These are phyloP conservation scores for Chrysomela aeneicollis DNA, from an alignment of 2,888 invertebrate genomes.

Conservation along the genomic window DNA sequence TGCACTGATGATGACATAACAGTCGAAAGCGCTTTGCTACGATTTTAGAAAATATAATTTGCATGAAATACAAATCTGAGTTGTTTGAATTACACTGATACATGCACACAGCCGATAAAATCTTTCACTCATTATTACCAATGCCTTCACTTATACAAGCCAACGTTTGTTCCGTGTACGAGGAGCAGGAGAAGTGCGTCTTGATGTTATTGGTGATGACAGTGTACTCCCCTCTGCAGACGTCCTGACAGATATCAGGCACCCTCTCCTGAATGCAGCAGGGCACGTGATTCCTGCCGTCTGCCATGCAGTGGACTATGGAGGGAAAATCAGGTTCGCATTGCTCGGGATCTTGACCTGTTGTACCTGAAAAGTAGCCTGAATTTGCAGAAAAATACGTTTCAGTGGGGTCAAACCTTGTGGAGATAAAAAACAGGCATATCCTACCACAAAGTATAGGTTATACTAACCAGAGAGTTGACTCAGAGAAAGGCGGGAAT, in stretches of 20 bases:
- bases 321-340: slow-evolving; percentile 83
- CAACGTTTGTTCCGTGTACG: slow-evolving; percentile 82
- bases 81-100: too few relatives aligned
- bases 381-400: slow-evolving; percentile 16
- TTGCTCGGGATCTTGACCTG: slow-evolving; percentile 81
- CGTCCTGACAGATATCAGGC: slow-evolving; percentile 85
- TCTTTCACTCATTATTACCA: too few relatives aligned
- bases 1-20: too few relatives aligned
- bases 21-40: too few relatives aligned
- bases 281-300: slow-evolving; percentile 85
- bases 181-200: slow-evolving; percentile 84
- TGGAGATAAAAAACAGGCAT: too few relatives aligned
- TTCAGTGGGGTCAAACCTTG: background rate
- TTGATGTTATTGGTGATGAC: slow-evolving; percentile 84
- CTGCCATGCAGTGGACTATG: slow-evolving; percentile 81
- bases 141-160: slow-evolving; percentile 87
- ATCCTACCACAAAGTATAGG: too few relatives aligned
- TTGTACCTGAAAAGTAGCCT: slow-evolving; percentile 69
- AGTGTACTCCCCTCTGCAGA: slow-evolving; percentile 85
- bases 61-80: too few relatives aligned
- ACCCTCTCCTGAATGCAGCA: slow-evolving; percentile 84
- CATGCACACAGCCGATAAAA: too few relatives aligned
- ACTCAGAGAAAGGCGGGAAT: too few relatives aligned
- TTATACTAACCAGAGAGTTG: too few relatives aligned
- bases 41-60: too few relatives aligned